Percentiles rank a stretch among this genome's conserved stretches.
phyloP scores from a whole-genome alignment of 1,140 invertebrate species.

The Anoplolepis gracilipes region DNA sequence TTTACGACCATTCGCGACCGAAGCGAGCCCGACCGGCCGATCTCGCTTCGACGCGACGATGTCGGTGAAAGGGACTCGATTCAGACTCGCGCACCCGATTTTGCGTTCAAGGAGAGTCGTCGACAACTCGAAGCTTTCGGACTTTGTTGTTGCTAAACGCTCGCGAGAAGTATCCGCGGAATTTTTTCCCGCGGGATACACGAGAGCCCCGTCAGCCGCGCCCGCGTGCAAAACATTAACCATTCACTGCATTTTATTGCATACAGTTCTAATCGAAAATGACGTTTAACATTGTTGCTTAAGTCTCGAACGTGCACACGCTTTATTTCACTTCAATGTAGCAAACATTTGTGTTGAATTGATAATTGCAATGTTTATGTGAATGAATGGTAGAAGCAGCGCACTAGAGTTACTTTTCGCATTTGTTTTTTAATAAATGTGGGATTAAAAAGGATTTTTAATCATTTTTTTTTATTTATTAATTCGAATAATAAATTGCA shows the following conservation, averaged over 20 bases:
- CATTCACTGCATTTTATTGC: slow-evolving; percentile 33
- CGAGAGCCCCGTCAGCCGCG: background rate
- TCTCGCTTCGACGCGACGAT: slow-evolving; percentile 61
- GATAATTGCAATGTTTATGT: background rate
- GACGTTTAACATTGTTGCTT: background rate
- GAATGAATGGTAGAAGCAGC: background rate
- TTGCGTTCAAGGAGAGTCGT: slow-evolving; percentile 83
- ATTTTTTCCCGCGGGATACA: slow-evolving; percentile 44
- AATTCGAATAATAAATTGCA: background rate
- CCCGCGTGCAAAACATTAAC: background rate
- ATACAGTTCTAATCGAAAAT: background rate
- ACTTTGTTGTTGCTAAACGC: slow-evolving; percentile 61
- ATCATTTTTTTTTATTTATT: background rate
- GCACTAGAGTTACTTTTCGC: background rate
- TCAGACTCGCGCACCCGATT: slow-evolving; percentile 69
- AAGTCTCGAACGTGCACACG: background rate
- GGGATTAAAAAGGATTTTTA: background rate
- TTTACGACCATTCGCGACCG: slow-evolving; percentile 3
- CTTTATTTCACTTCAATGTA: background rate
- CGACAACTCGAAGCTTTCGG: slow-evolving; percentile 74
- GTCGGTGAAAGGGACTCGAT: slow-evolving; percentile 81
- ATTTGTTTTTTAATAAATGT: background rate
- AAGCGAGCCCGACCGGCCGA: slow-evolving; percentile 23
- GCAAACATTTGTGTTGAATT: background rate
- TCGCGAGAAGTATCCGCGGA: slow-evolving; percentile 26